phyloP scores from a whole-genome alignment of 2,113 vertebrate species.

The Seriola dumerili region DNA sequence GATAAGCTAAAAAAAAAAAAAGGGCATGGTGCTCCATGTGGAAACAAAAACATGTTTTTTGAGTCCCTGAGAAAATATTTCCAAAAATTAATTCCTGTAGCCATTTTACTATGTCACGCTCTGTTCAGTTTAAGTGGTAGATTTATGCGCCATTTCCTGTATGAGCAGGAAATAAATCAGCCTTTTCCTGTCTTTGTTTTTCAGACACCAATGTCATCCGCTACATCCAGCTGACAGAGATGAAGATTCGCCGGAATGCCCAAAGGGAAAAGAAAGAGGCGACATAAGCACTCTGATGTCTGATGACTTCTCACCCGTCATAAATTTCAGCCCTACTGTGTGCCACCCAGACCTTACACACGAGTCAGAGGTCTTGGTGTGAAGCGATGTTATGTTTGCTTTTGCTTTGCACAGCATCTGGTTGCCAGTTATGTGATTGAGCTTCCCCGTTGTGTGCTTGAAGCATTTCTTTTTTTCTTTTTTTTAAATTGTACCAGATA shows the following conservation, averaged over 20 bases:
- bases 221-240: conserved; percentile 99
- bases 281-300: conserved; percentile 79
- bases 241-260: conserved; percentile 96
- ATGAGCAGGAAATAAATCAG: conserved; percentile 47
- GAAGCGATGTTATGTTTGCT: conserved; percentile 58
- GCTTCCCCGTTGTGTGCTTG: conserved; percentile 62
- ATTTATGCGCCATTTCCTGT: conserved; percentile 50
- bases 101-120: not conserved
- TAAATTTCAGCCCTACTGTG: conserved; percentile 70
- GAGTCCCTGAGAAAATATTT: conserved; percentile 10
- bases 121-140: conserved; percentile 22
- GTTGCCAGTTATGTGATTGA: conserved; percentile 69
- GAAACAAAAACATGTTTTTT: conserved; percentile 1
- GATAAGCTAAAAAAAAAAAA: not conserved
- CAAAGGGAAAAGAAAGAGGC: conserved; percentile 96
- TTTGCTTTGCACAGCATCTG: conserved; percentile 71
- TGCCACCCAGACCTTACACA: conserved; percentile 64
- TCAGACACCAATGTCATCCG: conserved; percentile 98
- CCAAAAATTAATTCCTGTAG: not conserved
- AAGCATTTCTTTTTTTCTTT: conserved; percentile 18
- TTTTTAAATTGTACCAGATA: conserved; percentile 26
- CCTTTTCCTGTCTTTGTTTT: conserved; percentile 70
- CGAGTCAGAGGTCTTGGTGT: conserved; percentile 45
- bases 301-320: conserved; percentile 42
- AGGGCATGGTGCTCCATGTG: not conserved